Evolutionary conservation across 2,888 invertebrate genomes (phyloP), one percentile per base, ranked within the genome.

Genomic region (Nasonovia ribisnigri): DNA sequence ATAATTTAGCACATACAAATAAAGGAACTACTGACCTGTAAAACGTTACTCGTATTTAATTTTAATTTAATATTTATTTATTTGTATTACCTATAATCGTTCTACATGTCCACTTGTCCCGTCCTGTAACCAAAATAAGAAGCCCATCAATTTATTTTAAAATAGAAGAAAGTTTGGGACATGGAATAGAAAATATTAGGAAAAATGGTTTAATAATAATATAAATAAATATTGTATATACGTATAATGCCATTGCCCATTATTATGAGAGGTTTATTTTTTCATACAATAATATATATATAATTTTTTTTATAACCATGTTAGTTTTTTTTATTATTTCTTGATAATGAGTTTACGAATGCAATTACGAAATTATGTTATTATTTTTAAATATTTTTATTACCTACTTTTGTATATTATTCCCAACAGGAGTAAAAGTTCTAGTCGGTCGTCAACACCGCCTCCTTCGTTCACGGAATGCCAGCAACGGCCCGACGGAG

Each of bases 401-500:
- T 36, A 20, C 2, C 24, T 77, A 20, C 2, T 42, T 77, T 77
- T 77, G 36, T 11, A 46, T 42, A 88, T 67, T 88, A 43, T 88
- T 54, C 16, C 1, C 24, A 16, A 60, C 8, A 93, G 90, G 24
- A 93, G 93, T 86, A 93, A 93, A 90, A 93, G 60, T 93, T 93
- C 93, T 29, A 93, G 93, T 13, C 93, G 42, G 24, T 93, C 93
- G 24, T 86, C 93, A 8, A 93, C 93, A 29, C 93, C 93, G 16
- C 93, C 93, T 8, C 93, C 86, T 20, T 36, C 90, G 13, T 93
- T 93, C 84, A 16, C 90, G 11, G 93, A 93, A 93, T 87, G 93
- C 10, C 93, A 93, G n/a, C 67, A 67, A 87, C 90, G 16, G 29
- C 0, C 88, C 51, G 87, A 67, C 11, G 90, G 60, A 16, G 57